phyloP scores from a whole-genome alignment of 2,888 invertebrate genomes.

The Epistrophe eligans region DNA sequence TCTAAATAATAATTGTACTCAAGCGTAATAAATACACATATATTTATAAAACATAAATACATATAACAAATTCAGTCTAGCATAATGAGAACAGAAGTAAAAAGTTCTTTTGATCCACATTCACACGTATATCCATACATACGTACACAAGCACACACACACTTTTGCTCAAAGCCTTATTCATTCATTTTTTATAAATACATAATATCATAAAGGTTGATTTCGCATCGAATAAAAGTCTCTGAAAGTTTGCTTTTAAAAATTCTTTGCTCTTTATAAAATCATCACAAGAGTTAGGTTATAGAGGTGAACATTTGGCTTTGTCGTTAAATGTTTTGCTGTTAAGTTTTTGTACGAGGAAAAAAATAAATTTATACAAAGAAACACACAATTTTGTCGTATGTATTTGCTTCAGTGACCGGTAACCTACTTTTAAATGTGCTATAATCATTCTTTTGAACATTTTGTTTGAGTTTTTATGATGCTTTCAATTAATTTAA shows the following conservation, averaged over 20 bases:
- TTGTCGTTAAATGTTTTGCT: constrained; percentile 9
- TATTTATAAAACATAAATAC: background rate
- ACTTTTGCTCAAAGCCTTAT: constrained; percentile 26
- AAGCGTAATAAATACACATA: constrained; percentile 4
- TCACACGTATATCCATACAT: no score
- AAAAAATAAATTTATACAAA: background rate
- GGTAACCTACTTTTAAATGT: no score
- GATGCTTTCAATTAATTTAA: no score
- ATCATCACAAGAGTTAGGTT: constrained; percentile 6
- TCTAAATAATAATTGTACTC: constrained; percentile 4
- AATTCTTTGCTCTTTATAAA: constrained; percentile 6
- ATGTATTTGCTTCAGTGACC: background rate
- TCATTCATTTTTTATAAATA: background rate
- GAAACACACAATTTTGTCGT: background rate
- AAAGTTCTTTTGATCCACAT: constrained; percentile 35
- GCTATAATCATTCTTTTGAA: no score
- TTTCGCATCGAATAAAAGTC: constrained; percentile 30
- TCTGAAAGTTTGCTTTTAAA: constrained; percentile 29
- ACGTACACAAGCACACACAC: background rate
- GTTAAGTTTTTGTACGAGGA: constrained; percentile 15
- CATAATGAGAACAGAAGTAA: constrained; percentile 25
- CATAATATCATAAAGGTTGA: constrained; percentile 20
- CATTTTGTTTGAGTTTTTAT: no score
- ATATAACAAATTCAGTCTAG: constrained; percentile 12
- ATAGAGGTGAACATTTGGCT: constrained; percentile 3